phyloP scores from a whole-genome alignment of 1,140 invertebrate species.

The Druon quercuslanigerum region DNA sequence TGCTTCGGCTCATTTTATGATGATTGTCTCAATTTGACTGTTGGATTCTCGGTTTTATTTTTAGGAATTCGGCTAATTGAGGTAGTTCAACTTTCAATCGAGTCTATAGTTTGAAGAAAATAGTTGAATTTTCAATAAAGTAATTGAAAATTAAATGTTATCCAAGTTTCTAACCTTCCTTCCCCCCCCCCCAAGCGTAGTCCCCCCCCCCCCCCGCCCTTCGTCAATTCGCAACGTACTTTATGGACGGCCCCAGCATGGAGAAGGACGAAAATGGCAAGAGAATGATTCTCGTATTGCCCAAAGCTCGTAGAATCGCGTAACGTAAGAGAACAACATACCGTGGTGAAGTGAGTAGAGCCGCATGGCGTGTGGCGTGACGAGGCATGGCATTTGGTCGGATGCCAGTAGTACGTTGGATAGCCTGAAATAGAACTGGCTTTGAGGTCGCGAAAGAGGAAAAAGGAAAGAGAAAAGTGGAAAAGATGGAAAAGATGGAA shows the following conservation, averaged over 20 bases:
- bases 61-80: too few species aligned
- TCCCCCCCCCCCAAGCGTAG: too few species aligned
- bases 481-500: background rate
- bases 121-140: too few species aligned
- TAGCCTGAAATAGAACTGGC: conserved; percentile 26
- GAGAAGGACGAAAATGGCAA: conserved; percentile 7
- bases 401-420: conserved; percentile 24
- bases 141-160: too few species aligned
- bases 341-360: background rate
- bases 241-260: background rate
- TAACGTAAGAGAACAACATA: conserved; percentile 9
- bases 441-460: conserved; percentile 27
- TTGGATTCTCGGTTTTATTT: too few species aligned
- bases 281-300: background rate
- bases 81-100: too few species aligned
- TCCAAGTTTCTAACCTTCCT: too few species aligned
- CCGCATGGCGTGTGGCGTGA: background rate
- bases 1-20: too few species aligned
- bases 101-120: too few species aligned
- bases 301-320: background rate
- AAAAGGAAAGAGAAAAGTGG: background rate
- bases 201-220: too few species aligned
- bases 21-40: too few species aligned
- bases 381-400: conserved; percentile 17
- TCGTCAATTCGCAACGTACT: background rate